A percentile compares a stretch with the other conserved stretches of the same genome.
Conservation (phyloP, 92 coral and sea anemone genomes). For the Porites divaricata region DNA sequence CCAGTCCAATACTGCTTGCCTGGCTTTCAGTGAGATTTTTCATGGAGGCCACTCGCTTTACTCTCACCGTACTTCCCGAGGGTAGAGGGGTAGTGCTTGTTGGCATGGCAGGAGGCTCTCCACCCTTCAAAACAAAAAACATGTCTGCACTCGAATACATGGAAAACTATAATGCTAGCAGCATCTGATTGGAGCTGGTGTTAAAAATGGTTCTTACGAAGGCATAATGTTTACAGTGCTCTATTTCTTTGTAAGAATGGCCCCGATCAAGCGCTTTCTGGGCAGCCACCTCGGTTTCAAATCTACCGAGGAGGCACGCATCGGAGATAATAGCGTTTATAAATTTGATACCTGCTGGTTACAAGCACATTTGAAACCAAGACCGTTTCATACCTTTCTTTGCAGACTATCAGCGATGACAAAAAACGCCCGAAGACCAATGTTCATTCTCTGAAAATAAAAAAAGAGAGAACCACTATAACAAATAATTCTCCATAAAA, state of each 20-base stretch:
- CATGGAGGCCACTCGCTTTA: constrained; percentile 83
- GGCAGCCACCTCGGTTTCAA: too few relatives aligned
- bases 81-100: constrained; percentile 86
- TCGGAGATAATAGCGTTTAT: too few relatives aligned
- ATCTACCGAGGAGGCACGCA: too few relatives aligned
- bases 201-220: too few relatives aligned
- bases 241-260: too few relatives aligned
- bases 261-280: too few relatives aligned
- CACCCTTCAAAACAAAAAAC: constrained; percentile 57
- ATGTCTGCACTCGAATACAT: background rate
- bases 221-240: too few relatives aligned
- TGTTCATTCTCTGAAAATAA: constrained; percentile 91
- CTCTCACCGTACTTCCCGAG: constrained; percentile 91
- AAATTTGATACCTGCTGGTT: background rate
- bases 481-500: background rate
- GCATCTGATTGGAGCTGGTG: too few relatives aligned
- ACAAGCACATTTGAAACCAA: background rate
- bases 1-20: constrained; percentile 93
- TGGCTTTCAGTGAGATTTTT: constrained; percentile 93
- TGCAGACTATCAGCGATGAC: constrained; percentile 97
- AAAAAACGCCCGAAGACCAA: constrained; percentile 96
- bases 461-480: background rate
- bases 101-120: constrained; percentile 98
- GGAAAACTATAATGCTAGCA: too few relatives aligned
- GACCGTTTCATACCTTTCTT: constrained; percentile 70